Percentiles rank a stretch among this genome's conserved stretches.
Evolutionary conservation across 1,140 invertebrate species (phyloP).

Genomic region (Philaenus spumarius): DNA sequence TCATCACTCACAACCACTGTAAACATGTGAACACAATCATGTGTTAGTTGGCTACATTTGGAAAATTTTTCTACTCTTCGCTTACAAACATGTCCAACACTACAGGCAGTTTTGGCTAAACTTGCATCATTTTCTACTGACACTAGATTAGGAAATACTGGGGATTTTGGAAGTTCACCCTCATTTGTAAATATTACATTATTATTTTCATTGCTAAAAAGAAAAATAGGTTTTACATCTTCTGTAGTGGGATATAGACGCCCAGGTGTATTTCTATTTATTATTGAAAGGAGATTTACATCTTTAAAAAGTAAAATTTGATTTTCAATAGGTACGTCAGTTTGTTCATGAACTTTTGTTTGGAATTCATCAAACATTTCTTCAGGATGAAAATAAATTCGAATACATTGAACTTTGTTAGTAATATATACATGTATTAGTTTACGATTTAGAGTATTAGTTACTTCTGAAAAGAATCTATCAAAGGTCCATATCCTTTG

Average conservation of each 20-base stretch:
- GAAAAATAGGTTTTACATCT: slow-evolving; percentile 62
- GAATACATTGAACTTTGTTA: slow-evolving; percentile 65
- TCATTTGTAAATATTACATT: slow-evolving; percentile 62
- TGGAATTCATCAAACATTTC: slow-evolving; percentile 70
- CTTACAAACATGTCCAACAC: slow-evolving; percentile 77
- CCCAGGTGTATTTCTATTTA: slow-evolving; percentile 56
- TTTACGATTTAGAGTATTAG: slow-evolving; percentile 42
- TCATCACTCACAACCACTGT: slow-evolving; percentile 50
- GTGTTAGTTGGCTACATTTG: slow-evolving; percentile 54
- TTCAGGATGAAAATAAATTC: slow-evolving; percentile 73
- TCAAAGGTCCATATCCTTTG: slow-evolving; percentile 91
- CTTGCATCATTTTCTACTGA: slow-evolving; percentile 85
- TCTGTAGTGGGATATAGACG: slow-evolving; percentile 67
- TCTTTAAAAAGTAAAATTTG: slow-evolving; percentile 75
- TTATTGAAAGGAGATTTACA: slow-evolving; percentile 47
- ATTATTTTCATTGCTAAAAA: slow-evolving; percentile 80
- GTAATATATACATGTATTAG: slow-evolving; percentile 67
- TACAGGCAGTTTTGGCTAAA: slow-evolving; percentile 81
- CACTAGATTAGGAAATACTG: slow-evolving; percentile 68
- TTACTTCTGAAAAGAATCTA: slow-evolving; percentile 78
- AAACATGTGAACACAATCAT: slow-evolving; percentile 57
- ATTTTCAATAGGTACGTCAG: slow-evolving; percentile 67
- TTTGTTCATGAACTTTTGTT: slow-evolving; percentile 74
- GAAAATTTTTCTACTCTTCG: slow-evolving; percentile 66
- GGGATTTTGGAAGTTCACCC: slow-evolving; percentile 71